These are phyloP conservation scores for Hippoglossus hippoglossus DNA, from an alignment of 2,797 vertebrate genomes.

Conservation along the genomic window DNA sequence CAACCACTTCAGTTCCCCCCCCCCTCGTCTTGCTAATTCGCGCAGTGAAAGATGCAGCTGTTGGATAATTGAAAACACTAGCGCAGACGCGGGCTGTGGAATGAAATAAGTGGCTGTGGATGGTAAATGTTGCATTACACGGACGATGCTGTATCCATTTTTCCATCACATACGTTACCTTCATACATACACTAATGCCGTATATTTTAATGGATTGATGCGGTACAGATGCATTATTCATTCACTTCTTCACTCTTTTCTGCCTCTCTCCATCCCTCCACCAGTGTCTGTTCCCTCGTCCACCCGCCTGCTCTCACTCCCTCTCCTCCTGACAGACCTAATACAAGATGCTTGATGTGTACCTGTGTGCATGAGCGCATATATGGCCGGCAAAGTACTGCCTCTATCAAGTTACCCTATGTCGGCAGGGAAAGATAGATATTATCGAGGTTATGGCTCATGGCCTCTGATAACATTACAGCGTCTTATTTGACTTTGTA, in stretches of 20 bases:
- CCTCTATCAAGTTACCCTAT: constrained; percentile 71
- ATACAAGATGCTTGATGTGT: constrained; percentile 77
- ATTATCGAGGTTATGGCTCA: constrained; percentile 70
- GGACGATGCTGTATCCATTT: constrained; percentile 1
- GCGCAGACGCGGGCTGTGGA: constrained; percentile 31
- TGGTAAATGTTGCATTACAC: constrained; percentile 29
- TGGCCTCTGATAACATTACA: constrained; percentile 76
- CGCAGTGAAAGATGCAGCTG: constrained; percentile 35
- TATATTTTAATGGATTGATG: constrained; percentile 42
- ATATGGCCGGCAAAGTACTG: constrained; percentile 62
- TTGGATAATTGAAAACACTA: constrained; percentile 73
- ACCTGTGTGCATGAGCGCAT: constrained; percentile 71
- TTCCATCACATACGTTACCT: constrained; percentile 1
- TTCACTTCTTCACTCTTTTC: constrained; percentile 18
- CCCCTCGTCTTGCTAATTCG: constrained; percentile 52
- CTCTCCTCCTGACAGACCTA: constrained; percentile 68
- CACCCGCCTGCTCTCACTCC: neutral
- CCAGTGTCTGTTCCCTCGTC: constrained; percentile 26
- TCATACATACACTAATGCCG: constrained; percentile 7
- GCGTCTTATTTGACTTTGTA: constrained; percentile 74
- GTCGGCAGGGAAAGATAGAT: constrained; percentile 71
- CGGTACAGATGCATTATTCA: constrained; percentile 41
- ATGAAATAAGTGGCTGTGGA: constrained; percentile 47
- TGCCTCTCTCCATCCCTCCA: constrained; percentile 36
- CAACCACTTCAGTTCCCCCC: constrained; percentile 50